Conservation (phyloP, 1,140 invertebrate species). For the Yoshiicerus persimilis region DNA sequence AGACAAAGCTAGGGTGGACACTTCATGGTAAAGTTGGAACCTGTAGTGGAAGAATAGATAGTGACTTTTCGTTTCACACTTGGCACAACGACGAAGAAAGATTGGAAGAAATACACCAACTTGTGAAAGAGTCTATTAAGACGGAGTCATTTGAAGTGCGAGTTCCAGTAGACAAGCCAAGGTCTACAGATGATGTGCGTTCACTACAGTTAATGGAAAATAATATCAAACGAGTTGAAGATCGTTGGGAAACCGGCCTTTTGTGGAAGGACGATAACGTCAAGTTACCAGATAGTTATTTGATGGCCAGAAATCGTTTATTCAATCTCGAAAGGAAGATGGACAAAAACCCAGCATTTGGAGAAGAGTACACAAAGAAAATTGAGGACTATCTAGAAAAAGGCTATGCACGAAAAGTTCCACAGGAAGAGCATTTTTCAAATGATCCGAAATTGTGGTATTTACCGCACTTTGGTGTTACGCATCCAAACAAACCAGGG, state of each 20-base stretch:
- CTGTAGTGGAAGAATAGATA: neutral
- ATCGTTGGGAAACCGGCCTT: neutral
- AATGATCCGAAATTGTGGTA: too few relatives aligned
- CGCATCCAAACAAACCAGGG: too few relatives aligned
- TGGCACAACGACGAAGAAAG: neutral
- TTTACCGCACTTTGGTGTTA: too few relatives aligned
- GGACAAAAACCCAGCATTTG: too few relatives aligned
- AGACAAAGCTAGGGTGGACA: neutral
- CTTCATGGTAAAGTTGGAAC: neutral
- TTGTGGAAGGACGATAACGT: neutral
- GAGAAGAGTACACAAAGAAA: too few relatives aligned
- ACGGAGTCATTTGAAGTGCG: neutral
- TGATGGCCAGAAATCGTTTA: too few relatives aligned
- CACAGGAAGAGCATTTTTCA: too few relatives aligned
- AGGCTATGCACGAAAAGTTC: too few relatives aligned
- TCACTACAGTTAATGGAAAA: neutral
- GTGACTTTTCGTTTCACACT: neutral
- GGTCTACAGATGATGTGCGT: neutral
- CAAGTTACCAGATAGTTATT: neutral
- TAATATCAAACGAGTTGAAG: neutral
- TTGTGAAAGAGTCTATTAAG: neutral
- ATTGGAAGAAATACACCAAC: neutral
- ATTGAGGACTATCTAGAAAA: too few relatives aligned
- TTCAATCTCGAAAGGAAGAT: too few relatives aligned
- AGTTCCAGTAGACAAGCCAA: neutral